phyloP scores from a whole-genome alignment of 2,888 invertebrate genomes.

The Tetanocera ferruginea region DNA sequence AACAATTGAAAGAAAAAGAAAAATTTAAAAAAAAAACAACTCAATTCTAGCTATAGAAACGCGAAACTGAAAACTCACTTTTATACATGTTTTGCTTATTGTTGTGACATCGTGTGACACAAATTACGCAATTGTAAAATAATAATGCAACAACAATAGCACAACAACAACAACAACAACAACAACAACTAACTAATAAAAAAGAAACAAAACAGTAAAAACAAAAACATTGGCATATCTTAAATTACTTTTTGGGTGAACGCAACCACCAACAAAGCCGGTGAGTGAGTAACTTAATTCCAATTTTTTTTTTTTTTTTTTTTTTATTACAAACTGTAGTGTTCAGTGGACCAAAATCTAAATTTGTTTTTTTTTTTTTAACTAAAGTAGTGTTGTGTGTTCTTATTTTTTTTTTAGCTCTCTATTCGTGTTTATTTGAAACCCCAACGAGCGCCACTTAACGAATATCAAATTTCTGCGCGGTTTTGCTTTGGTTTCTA shows the following conservation, averaged over 20 bases:
- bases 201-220: background rate
- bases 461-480: conserved; percentile 28
- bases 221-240: conserved; percentile 14
- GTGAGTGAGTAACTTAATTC: conserved; percentile 10
- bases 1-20: background rate
- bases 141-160: conserved; percentile 8
- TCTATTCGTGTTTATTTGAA: background rate
- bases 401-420: background rate
- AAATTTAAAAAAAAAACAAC: too few relatives aligned
- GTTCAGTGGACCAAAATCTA: conserved; percentile 22
- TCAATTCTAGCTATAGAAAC: background rate
- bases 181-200: background rate
- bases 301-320: background rate
- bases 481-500: conserved; percentile 27
- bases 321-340: background rate
- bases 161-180: conserved; percentile 3
- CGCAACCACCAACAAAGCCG: background rate
- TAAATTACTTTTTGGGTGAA: conserved; percentile 18
- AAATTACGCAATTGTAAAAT: conserved; percentile 34
- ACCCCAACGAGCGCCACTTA: conserved; percentile 24
- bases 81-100: background rate
- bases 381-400: background rate
- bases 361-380: background rate
- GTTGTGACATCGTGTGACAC: conserved; percentile 28
- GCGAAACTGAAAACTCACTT: background rate